Evolutionary conservation across 2,888 invertebrate species (phyloP), one percentile per base, ranked within the genome.

Genomic region (Chouioia cunea): DNA sequence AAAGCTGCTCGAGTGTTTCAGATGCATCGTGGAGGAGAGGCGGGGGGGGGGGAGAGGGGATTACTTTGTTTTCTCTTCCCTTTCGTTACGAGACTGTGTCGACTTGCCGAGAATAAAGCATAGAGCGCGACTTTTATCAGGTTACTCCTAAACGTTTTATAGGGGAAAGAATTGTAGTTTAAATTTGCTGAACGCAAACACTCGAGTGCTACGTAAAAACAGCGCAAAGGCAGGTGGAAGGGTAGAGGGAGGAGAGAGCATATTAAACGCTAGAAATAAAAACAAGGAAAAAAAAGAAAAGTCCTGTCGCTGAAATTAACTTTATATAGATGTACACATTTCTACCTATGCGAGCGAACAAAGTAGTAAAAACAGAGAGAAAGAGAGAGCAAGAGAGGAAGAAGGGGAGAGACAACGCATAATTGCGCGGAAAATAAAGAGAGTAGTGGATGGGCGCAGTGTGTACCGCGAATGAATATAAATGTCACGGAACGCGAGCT

Each of bases 381-480:
- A 50, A 50, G 48, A 27, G 2, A n/a, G 48, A 47, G 48, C 10
- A 4, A 60, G 23, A 48, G 59, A 47, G 48, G 22, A 23, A 48
- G 27, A 48, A 58, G 44, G 23, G 36, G 46, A 10, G 47, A 43
- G 22, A 52, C 23, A 14, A 44, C 20, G 58, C 27, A 50, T 64
- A 69, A 69, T 65, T 54, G 56, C 14, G 48, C 62, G 57, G 60
- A 60, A 65, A 65, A 65, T 56, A 71, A 23, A 64, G 48, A 46
- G 22, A 48, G 59, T 36, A 20, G 22, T 23, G 36, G 18, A n/a
- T n/a, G 22, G 64, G 0, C n/a, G 15, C 15, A 27, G 20, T 8
- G 47, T 20, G 56, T 50, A 65, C 65, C 65, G 46, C 60, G 65
- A 65, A 68, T 72, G 68, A 68, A 68, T 72, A 72, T 72, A 68